These are phyloP conservation scores for Tetraneura akinire DNA, from an alignment of 1,140 invertebrate species.

Conservation along the genomic window DNA sequence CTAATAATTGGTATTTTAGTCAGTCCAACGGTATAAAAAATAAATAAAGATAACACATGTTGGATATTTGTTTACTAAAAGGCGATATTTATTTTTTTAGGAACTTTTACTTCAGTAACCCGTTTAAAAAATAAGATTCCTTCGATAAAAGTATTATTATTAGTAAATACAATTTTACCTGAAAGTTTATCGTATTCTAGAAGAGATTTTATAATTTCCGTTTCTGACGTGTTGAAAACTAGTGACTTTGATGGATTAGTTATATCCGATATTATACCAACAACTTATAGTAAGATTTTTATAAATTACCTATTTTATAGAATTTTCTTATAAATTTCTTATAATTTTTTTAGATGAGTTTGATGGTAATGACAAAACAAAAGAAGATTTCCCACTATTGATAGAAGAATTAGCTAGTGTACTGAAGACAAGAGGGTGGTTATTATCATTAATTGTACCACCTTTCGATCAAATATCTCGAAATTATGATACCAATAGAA, in stretches of 20 bases:
- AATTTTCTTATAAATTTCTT: neutral
- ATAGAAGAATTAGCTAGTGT: conserved; percentile 63
- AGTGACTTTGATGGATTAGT: conserved; percentile 27
- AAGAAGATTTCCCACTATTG: conserved; percentile 61
- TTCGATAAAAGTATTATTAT: conserved; percentile 6
- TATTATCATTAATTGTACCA: conserved; percentile 64
- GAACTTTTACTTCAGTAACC: neutral
- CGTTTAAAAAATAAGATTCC: conserved; percentile 29
- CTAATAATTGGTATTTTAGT: conserved; percentile 20
- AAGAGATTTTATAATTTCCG: conserved; percentile 34
- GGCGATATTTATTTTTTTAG: neutral
- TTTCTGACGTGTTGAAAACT: conserved; percentile 14
- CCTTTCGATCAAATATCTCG: conserved; percentile 57
- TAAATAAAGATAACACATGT: neutral
- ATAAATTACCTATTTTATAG: too few species aligned
- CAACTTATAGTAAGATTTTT: neutral
- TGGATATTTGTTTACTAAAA: neutral
- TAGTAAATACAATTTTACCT: neutral
- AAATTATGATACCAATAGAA: conserved; percentile 56
- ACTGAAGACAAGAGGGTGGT: conserved; percentile 61
- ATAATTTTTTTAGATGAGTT: conserved; percentile 24
- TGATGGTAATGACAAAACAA: conserved; percentile 52
- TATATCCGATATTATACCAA: conserved; percentile 14
- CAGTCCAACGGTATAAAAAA: conserved; percentile 22
- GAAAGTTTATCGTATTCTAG: neutral